Conservation (phyloP, 2,888 invertebrate species). For the Homarus gammarus region DNA sequence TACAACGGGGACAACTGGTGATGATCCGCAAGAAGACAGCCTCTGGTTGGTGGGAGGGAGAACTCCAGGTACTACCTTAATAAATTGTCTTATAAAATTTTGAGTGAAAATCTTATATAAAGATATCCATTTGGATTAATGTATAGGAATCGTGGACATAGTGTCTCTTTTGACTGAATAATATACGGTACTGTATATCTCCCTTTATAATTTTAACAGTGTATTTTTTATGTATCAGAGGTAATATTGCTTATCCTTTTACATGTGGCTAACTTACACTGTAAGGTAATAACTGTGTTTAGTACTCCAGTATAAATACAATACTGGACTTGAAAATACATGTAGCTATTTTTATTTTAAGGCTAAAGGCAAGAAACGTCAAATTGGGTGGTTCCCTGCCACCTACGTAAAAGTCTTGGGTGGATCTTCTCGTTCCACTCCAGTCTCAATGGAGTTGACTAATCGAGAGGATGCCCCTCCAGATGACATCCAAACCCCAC, state of each 20-base stretch:
- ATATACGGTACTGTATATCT: too few species aligned
- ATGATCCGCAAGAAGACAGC: conserved; percentile 98
- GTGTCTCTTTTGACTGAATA: too few species aligned
- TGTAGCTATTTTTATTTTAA: conserved; percentile 76
- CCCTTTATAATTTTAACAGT: too few species aligned
- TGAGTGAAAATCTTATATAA: not conserved
- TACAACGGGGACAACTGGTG: conserved; percentile 94
- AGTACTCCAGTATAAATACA: not conserved
- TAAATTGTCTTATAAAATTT: too few species aligned
- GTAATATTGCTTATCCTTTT: too few species aligned
- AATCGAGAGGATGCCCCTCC: conserved; percentile 73
- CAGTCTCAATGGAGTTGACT: conserved; percentile 81
- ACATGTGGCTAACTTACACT: too few species aligned
- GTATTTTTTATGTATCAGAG: too few species aligned
- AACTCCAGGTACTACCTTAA: conserved; percentile 90
- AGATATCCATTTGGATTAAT: not conserved
- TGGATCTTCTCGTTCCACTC: conserved; percentile 78
- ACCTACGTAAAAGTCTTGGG: conserved; percentile 89
- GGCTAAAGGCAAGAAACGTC: conserved; percentile 89
- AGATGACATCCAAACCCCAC: conserved; percentile 24
- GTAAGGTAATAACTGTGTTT: not conserved
- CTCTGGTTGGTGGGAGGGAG: conserved; percentile 99
- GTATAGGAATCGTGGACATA: not conserved
- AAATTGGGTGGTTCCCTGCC: conserved; percentile 99
- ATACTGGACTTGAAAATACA: not conserved